phyloP scores from a whole-genome alignment of 2,113 vertebrate species.

The Neoarius graeffei region DNA sequence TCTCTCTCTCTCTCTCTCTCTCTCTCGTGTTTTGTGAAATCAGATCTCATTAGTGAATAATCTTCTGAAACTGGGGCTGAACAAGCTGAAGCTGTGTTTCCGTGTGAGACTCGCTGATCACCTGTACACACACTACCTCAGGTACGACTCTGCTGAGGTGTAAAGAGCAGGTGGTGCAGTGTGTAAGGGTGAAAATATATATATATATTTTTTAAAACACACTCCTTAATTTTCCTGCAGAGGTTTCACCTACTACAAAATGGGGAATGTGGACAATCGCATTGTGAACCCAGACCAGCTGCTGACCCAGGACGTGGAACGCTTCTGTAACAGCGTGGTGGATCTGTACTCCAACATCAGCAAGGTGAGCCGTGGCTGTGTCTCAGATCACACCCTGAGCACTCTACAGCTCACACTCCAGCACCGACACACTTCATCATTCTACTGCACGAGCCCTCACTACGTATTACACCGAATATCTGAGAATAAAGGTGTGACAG shows the following conservation, averaged over 20 bases:
- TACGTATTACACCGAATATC: too few relatives aligned
- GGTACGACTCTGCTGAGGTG: conserved; percentile 72
- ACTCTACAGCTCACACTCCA: neutral
- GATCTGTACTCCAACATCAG: conserved; percentile 97
- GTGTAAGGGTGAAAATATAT: neutral
- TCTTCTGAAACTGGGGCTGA: conserved; percentile 91
- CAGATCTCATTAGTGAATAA: conserved; percentile 86
- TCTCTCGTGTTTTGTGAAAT: neutral
- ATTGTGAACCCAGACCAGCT: conserved; percentile 96
- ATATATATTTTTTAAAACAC: neutral
- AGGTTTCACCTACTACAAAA: conserved; percentile 94
- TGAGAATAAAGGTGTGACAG: neutral
- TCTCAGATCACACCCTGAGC: neutral
- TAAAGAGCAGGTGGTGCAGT: neutral
- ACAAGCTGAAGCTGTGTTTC: conserved; percentile 91
- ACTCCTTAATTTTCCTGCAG: conserved; percentile 60
- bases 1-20: neutral
- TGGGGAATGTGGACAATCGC: conserved; percentile 96
- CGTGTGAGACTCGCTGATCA: conserved; percentile 87
- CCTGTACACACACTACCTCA: conserved; percentile 92
- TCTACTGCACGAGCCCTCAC: too few relatives aligned
- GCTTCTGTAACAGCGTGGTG: conserved; percentile 96
- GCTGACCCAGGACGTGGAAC: conserved; percentile 97
- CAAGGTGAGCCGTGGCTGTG: conserved; percentile 76
- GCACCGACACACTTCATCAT: neutral